Evolutionary conservation across 2,888 invertebrate species (phyloP), one percentile per base, ranked within the genome.

Genomic region (Nomada ruficornis): DNA sequence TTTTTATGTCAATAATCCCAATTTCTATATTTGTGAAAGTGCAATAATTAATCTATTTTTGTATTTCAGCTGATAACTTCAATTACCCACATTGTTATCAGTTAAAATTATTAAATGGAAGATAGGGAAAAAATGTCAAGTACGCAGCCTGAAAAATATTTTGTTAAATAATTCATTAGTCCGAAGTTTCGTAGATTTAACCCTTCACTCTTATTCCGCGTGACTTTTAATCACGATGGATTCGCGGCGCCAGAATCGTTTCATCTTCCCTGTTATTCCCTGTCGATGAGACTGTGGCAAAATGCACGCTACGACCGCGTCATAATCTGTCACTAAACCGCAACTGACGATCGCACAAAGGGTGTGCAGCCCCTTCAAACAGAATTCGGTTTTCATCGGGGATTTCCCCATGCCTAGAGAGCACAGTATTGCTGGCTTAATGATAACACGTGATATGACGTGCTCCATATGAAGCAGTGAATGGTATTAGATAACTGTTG

Each of bases 291-390:
- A 20, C 54, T 59, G 44, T 55, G 29, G 68, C 1, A 23, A 60
- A 69, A 77, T 73, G 72, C 62, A 57, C 55, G 63, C 62, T 26
- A 42, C 42, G 52, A 73, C 72, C 73, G 54, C 70, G 70, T 71
- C 80, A 83, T 79, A 79, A 84, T 83, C 80, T 77, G 57, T 73
- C 73, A 67, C 42, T n/a, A 50, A 70, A 80, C 84, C 83, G 73
- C 83, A 80, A 65, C 69, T 64, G 83, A 63, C 62, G 60, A 20
- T 20, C 44, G 59, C 62, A 76, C 80, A 84, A 83, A 83, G 71
- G 26, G 44, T 1, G 7, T 11, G 42, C 4, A 20, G 7, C 11
- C 59, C 59, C 44, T 69, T 68, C 52, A 57, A 75, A 59, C 11
- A 23, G 44, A 65, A 79, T 75, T 75, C 42, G 71, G 50, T 59